These are phyloP conservation scores for Chrysaora quinquecirrha DNA, from an alignment of 30 jellyfish, hydroid and myxozoan genomes.

Conservation along the genomic window DNA sequence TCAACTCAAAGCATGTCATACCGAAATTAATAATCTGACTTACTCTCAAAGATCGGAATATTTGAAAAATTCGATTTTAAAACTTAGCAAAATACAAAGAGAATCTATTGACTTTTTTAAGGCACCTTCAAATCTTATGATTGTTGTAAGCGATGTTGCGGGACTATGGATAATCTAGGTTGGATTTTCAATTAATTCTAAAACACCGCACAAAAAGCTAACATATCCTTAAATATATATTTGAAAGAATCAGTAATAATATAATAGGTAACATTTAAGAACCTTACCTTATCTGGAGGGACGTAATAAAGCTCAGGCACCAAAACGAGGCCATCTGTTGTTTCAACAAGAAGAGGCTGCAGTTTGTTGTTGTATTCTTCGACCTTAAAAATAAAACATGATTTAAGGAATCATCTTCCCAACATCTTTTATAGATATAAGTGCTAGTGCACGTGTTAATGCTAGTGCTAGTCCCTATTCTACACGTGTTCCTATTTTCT, in stretches of 20 bases:
- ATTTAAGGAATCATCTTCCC: too few species aligned
- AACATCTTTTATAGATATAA: too few species aligned
- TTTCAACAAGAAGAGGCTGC: conserved; percentile 73
- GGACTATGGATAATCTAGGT: neutral
- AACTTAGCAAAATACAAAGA: neutral
- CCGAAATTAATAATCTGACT: neutral
- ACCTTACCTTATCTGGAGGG: conserved; percentile 72
- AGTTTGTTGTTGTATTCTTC: conserved; percentile 77
- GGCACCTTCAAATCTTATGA: neutral
- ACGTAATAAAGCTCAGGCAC: conserved; percentile 94
- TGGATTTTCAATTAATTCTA: neutral
- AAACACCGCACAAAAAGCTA: neutral
- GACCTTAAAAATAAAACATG: conserved; percentile 43
- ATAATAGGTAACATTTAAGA: neutral
- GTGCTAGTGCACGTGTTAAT: too few species aligned
- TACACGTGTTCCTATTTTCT: too few species aligned
- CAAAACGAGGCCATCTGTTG: conserved; percentile 77
- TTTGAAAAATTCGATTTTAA: neutral
- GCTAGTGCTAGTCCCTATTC: too few species aligned
- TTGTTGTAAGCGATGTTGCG: neutral
- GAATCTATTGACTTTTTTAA: neutral
- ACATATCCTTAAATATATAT: neutral
- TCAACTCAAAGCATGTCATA: too few species aligned
- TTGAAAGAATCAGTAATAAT: neutral
- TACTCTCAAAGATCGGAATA: too few species aligned